Evolutionary conservation across 2,888 invertebrate genomes (phyloP).

Genomic region (Lochmaea crataegi): DNA sequence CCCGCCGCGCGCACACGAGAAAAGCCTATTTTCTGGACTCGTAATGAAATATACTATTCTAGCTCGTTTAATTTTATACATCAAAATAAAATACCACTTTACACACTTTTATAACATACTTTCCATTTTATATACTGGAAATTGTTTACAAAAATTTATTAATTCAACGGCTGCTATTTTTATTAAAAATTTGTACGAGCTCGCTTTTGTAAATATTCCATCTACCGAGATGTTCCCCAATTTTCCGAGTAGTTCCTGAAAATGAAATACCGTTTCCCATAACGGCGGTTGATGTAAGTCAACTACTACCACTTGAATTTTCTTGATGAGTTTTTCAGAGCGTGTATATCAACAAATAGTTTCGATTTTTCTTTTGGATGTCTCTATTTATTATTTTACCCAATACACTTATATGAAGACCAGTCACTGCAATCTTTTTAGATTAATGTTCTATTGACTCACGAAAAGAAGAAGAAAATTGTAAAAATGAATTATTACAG

Average conservation of each 20-base stretch:
- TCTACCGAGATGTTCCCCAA: not conserved
- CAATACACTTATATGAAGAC: not conserved
- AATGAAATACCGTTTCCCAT: slow-evolving; percentile 14
- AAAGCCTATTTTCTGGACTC: too few species aligned
- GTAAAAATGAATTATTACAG: too few species aligned
- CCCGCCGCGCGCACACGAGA: too few species aligned
- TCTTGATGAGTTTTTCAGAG: slow-evolving; percentile 13
- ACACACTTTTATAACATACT: too few species aligned
- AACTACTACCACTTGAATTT: slow-evolving; percentile 20
- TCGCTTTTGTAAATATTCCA: not conserved
- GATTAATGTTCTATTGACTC: not conserved
- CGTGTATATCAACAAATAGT: slow-evolving; percentile 17
- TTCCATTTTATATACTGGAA: too few species aligned
- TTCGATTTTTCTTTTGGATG: slow-evolving; percentile 23
- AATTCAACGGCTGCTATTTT: too few species aligned
- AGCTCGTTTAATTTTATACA: too few species aligned
- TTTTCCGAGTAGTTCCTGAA: slow-evolving; percentile 8
- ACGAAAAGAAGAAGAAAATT: too few species aligned
- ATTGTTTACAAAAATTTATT: too few species aligned
- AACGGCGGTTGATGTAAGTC: slow-evolving; percentile 11
- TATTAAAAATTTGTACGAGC: not conserved
- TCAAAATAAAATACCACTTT: too few species aligned
- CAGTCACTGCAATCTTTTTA: not conserved
- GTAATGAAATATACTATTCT: too few species aligned
- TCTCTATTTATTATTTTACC: slow-evolving; percentile 14